phyloP scores from a whole-genome alignment of 2,113 vertebrate genomes.

The Oncorhynchus mykiss region DNA sequence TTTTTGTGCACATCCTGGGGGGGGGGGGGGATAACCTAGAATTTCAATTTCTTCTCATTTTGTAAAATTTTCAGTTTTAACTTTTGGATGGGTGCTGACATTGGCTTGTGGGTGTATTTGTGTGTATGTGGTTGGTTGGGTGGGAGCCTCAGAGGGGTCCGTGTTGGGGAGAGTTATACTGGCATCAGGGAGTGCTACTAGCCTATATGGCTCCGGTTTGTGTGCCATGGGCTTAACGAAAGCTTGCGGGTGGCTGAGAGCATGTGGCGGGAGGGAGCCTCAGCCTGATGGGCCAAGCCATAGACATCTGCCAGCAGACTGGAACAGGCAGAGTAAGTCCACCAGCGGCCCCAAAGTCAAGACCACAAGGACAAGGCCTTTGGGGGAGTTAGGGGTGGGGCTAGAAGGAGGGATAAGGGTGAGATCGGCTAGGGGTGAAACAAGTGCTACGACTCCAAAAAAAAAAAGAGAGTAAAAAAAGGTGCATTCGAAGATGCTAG shows the following conservation, averaged over 20 bases:
- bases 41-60: slow-evolving; percentile 2
- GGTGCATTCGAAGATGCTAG: slow-evolving; percentile 58
- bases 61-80: slow-evolving; percentile 22
- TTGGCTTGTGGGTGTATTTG: slow-evolving; percentile 32
- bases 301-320: slow-evolving; percentile 72
- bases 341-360: slow-evolving; percentile 21
- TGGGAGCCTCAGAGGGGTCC: slow-evolving; percentile 15
- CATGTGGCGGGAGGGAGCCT: slow-evolving; percentile 15
- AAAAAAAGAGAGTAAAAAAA: slow-evolving; percentile 4
- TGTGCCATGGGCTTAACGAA: slow-evolving; percentile 62
- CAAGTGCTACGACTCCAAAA: slow-evolving; percentile 58
- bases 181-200: slow-evolving; percentile 46
- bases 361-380: slow-evolving; percentile 33
- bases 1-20: not conserved
- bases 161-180: not conserved
- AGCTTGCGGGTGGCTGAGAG: slow-evolving; percentile 52
- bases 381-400: not conserved
- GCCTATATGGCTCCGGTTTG: slow-evolving; percentile 23
- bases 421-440: slow-evolving; percentile 28
- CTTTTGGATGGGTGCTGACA: slow-evolving; percentile 7
- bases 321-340: slow-evolving; percentile 60
- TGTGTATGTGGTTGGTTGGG: slow-evolving; percentile 36
- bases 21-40: not conserved
- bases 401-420: slow-evolving; percentile 7
- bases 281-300: slow-evolving; percentile 24